A percentile compares a stretch with the other conserved stretches of the same genome.
These are phyloP conservation scores for Nibea coibor DNA, from an alignment of 2,113 vertebrate species.

Conservation along the genomic window DNA sequence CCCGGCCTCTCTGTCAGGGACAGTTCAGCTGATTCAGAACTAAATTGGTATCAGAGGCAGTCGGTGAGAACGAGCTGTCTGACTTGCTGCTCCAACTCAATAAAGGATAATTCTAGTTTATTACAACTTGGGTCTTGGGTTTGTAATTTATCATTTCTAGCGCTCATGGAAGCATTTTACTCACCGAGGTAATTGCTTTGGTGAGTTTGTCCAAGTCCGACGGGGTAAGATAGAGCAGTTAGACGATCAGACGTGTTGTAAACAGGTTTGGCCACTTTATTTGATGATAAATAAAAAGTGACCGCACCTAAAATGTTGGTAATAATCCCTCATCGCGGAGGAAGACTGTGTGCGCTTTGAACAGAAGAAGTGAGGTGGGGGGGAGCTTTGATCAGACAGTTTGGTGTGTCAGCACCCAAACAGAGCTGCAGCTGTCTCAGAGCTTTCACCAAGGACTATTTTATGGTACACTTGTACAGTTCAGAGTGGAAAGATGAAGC, in stretches of 20 bases:
- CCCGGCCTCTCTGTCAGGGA: not conserved
- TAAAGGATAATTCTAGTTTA: not conserved
- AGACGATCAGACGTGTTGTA: not conserved
- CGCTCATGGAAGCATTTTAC: not conserved
- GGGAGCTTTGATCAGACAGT: slow-evolving; percentile 40
- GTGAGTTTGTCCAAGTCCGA: not conserved
- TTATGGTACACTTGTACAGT: not conserved
- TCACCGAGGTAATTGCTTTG: not conserved
- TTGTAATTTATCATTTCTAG: not conserved
- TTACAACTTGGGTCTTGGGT: not conserved
- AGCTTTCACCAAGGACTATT: slow-evolving; percentile 20
- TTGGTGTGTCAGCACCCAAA: slow-evolving; percentile 24
- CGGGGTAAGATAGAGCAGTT: not conserved
- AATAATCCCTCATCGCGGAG: slow-evolving; percentile 3
- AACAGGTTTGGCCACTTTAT: not conserved
- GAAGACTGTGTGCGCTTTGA: slow-evolving; percentile 27
- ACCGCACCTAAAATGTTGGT: slow-evolving; percentile 9
- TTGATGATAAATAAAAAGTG: not conserved
- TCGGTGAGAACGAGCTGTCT: not conserved
- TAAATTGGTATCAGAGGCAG: not conserved
- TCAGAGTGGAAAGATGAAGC: slow-evolving; percentile 9
- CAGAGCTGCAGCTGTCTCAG: slow-evolving; percentile 39
- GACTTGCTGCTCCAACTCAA: not conserved
- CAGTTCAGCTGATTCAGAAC: not conserved
- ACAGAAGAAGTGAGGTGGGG: slow-evolving; percentile 30